Conservation (phyloP, 2,888 invertebrate species). For the Nymphalis urticae region DNA sequence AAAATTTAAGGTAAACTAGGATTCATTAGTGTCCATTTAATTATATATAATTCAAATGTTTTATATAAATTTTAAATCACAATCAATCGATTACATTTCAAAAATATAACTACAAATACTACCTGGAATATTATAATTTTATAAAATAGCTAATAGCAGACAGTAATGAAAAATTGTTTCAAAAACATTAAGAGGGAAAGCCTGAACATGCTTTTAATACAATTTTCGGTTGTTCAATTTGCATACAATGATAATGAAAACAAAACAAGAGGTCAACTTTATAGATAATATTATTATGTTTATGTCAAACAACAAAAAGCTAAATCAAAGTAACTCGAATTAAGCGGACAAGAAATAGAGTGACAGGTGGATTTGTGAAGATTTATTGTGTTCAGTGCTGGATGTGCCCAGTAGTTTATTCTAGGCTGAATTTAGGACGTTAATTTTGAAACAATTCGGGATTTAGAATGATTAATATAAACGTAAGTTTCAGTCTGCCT, state of each 20-base stretch:
- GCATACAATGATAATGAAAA: no score
- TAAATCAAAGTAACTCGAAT: constrained; percentile 37
- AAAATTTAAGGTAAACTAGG: constrained; percentile 14
- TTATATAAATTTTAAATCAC: neutral
- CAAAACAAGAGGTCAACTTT: constrained; percentile 13
- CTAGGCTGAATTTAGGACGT: constrained; percentile 31
- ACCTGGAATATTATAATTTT: no score
- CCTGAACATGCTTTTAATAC: no score
- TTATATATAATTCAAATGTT: neutral
- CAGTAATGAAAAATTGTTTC: no score
- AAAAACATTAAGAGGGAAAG: no score
- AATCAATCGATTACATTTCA: no score
- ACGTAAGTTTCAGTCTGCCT: neutral
- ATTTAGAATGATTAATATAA: constrained; percentile 24
- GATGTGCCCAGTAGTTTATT: constrained; percentile 34
- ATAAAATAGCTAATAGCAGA: no score
- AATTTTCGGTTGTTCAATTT: no score
- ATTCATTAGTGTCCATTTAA: constrained; percentile 6
- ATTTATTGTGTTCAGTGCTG: constrained; percentile 37
- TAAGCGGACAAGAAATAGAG: constrained; percentile 40
- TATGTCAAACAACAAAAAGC: constrained; percentile 36
- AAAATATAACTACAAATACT: no score
- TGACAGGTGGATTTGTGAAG: constrained; percentile 41
- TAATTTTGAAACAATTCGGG: constrained; percentile 29
- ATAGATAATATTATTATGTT: constrained; percentile 12